Evolutionary conservation across 2,797 vertebrate genomes (phyloP), one percentile per base, ranked within the genome.

Genomic region (Anguilla pacifica): DNA sequence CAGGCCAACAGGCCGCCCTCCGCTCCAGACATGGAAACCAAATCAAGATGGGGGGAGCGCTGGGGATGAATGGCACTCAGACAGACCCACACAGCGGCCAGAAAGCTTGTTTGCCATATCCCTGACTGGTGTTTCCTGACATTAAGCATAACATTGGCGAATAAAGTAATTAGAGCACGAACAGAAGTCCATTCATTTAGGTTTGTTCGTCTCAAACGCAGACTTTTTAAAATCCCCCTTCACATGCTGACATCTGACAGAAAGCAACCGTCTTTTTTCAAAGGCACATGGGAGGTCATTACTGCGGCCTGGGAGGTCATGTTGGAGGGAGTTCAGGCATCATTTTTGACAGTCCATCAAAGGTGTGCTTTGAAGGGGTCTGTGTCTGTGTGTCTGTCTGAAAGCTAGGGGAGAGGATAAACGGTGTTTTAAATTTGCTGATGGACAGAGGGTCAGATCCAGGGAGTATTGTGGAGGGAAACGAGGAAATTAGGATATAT

Each of bases 71-170:
- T 90, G 93, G 93, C 95, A 89, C 86, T 89, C 94, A 94, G 95
- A 93, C 94, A 94, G 95, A 90, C 92, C 94, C 95, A 95, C 94
- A 94, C 90, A 94, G 95, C 92, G 93, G 94, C 93, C 94, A 94
- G 95, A 96, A 95, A 96, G 83, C 92, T 93, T 95, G 95, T 96
- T 96, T 96, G 95, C 95, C 92, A 91, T 94, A 93, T 95, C 96
- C 95, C 95, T 93, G 95, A 96, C 92, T 94, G 95, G 91, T 95
- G 95, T 97, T 98, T 98, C 97, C 97, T 97, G 97, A 98, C 93
- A 95, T 97, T 97, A 97, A 97, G 96, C 96, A 97, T 95, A 95
- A 95, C 96, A 96, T 97, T 95, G 96, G 93, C 95, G 97, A 97
- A 95, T 90, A 96, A 97, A 97, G 96, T 96, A 96, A 97, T 97